Conservation (phyloP, 1,140 invertebrate species). For the Himalopsyche phryganea region DNA sequence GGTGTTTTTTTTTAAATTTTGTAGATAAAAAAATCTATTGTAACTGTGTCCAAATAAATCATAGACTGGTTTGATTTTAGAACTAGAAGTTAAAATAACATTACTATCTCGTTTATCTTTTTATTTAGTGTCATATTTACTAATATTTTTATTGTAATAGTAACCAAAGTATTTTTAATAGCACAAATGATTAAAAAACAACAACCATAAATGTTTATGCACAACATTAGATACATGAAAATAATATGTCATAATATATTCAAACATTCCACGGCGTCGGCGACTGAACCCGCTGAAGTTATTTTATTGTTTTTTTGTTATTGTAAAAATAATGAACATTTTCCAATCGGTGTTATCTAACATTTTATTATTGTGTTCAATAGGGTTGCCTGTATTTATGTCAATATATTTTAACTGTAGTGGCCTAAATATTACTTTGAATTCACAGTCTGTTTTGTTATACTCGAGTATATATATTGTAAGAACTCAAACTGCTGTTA, state of each 20-base stretch:
- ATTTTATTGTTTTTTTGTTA: conserved; percentile 1
- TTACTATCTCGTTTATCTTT: neutral
- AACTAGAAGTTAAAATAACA: neutral
- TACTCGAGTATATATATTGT: no score
- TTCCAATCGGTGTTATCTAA: no score
- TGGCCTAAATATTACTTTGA: no score
- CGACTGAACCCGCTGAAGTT: neutral
- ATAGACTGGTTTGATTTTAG: neutral
- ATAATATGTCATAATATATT: neutral
- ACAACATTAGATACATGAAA: neutral
- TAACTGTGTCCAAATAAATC: conserved; percentile 1
- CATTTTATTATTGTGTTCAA: no score
- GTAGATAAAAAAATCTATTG: no score
- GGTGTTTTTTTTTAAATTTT: neutral
- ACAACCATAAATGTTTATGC: neutral
- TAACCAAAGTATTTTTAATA: neutral
- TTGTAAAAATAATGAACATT: neutral
- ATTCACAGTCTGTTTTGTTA: no score
- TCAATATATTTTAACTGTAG: no score
- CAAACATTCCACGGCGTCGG: neutral
- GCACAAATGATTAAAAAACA: neutral
- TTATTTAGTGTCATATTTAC: neutral
- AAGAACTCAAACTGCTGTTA: no score
- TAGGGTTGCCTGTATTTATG: no score
- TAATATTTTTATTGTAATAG: neutral